Evolutionary conservation across 2,888 invertebrate species (phyloP).

Genomic region (Diabrotica balteata): DNA sequence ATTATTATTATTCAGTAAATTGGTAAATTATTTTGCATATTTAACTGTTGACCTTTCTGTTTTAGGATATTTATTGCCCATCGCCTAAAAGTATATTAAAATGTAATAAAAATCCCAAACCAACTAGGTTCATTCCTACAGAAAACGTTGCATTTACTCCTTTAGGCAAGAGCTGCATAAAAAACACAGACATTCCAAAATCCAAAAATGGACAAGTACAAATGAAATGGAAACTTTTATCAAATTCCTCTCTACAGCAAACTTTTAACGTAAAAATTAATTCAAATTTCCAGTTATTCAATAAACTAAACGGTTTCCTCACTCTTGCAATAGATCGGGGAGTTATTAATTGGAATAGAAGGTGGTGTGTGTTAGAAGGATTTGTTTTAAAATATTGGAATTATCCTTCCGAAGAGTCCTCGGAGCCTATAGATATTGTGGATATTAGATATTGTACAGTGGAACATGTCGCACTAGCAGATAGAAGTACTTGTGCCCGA

Average conservation of each 20-base stretch:
- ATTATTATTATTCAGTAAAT: too few species aligned
- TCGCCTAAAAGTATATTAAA: constrained; percentile 41
- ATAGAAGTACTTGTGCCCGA: constrained; percentile 42
- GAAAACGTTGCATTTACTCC: constrained; percentile 39
- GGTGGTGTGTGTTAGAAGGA: constrained; percentile 45
- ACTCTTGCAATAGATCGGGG: constrained; percentile 38
- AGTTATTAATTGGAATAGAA: constrained; percentile 40
- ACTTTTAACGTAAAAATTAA: constrained; percentile 31
- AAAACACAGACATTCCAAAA: constrained; percentile 32
- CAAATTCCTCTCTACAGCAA: constrained; percentile 30
- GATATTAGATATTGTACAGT: constrained; percentile 34
- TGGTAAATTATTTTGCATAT: too few species aligned
- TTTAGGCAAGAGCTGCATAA: constrained; percentile 35
- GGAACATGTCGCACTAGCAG: constrained; percentile 34
- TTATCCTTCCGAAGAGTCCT: constrained; percentile 42
- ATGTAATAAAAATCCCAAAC: constrained; percentile 24
- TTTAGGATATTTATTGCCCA: constrained; percentile 34
- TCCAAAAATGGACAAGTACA: constrained; percentile 10
- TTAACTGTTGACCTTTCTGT: not conserved
- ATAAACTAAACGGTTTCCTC: constrained; percentile 38
- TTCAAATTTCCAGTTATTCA: constrained; percentile 32
- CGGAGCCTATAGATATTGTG: constrained; percentile 34
- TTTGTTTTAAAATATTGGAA: constrained; percentile 43
- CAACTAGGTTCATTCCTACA: constrained; percentile 18
- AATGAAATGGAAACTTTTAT: constrained; percentile 31